Base-by-base conservation (phyloP, 2,113 vertebrate species). In the Ageneiosus marmoratus region DNA sequence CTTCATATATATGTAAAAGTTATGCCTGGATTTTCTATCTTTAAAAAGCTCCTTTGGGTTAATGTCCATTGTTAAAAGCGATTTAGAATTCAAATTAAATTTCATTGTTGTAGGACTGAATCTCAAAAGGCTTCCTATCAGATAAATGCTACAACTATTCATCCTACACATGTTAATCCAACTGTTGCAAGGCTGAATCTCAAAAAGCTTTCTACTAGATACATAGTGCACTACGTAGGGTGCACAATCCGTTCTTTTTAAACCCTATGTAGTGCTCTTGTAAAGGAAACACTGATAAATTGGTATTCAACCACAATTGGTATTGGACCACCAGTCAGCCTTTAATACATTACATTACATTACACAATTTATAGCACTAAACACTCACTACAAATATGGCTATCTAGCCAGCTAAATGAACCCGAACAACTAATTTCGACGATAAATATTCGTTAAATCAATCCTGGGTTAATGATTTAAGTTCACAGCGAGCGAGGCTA, bases 131-230 rank as follows among this genome's bases (percentile, higher is more conserved):
- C 37, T 41, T 41, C 37, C 5, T 41, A 41, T 41, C 5, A 41
- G 37, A 41, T 5, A 41, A 41, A 41, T 41, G 5, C n/a, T n/a
- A n/a, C n/a, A n/a, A n/a, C n/a, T n/a, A n/a, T n/a, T n/a, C n/a
- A n/a, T n/a, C 37, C 37, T 41, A 41, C 37, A 41, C 37, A 41
- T 41, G 5, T 41, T 50, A 2, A 62, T 15, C 58, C 27, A 63
- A 12, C 67, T 70, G 37, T 44, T 44, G 37, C 67, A 2, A 70
- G 73, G 73, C 73, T 77, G 32, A 37, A 77, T 77, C 50, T 22
- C 74, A 24, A 56, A 76, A 55, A 0, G 32, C 53, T 24, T 56
- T 20, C 22, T 58, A 0, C 0, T 2, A 20, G 3, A 29, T 12
- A 55, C 4, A 20, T n/a, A 77, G 32, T 24, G 32, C 51, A 56